These are phyloP conservation scores for Camelus bactrianus DNA, from an alignment of 2,113 vertebrate species.

Conservation along the genomic window DNA sequence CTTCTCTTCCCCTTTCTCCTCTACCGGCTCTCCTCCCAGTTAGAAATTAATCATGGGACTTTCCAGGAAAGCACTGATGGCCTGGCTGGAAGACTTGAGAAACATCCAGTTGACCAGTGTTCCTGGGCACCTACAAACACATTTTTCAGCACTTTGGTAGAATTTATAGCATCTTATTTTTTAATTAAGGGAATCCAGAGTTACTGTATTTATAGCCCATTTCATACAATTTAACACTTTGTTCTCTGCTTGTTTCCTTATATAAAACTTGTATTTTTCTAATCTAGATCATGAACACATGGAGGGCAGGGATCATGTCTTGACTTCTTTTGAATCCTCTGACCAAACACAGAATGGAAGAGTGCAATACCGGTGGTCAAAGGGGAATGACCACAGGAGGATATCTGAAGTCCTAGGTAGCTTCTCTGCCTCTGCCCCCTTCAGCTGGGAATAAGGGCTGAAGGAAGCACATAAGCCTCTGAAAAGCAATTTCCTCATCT, in stretches of 20 bases:
- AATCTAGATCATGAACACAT: not conserved
- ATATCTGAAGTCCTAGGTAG: not conserved
- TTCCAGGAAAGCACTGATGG: not conserved
- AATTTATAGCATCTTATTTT: not conserved
- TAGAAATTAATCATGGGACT: not conserved
- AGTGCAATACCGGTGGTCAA: not conserved
- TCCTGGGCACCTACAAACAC: not conserved
- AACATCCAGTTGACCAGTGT: not conserved
- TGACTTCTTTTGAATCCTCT: not conserved
- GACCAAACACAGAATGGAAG: not conserved
- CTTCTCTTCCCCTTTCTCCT: not conserved
- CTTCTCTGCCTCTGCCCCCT: not conserved
- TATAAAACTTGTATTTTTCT: conserved; percentile 36
- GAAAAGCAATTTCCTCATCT: conserved; percentile 13
- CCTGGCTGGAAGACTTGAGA: conserved; percentile 22
- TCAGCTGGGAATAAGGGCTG: not conserved
- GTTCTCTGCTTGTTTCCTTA: conserved; percentile 46
- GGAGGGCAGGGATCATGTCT: not conserved
- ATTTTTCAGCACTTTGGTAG: not conserved
- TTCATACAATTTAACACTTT: conserved; percentile 13
- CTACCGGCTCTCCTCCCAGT: not conserved
- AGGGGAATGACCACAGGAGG: not conserved
- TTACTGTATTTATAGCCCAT: not conserved
- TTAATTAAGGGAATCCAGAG: not conserved
- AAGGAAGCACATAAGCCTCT: conserved; percentile 9